Conservation (phyloP, 1,140 invertebrate genomes). For the Diprion similis region DNA sequence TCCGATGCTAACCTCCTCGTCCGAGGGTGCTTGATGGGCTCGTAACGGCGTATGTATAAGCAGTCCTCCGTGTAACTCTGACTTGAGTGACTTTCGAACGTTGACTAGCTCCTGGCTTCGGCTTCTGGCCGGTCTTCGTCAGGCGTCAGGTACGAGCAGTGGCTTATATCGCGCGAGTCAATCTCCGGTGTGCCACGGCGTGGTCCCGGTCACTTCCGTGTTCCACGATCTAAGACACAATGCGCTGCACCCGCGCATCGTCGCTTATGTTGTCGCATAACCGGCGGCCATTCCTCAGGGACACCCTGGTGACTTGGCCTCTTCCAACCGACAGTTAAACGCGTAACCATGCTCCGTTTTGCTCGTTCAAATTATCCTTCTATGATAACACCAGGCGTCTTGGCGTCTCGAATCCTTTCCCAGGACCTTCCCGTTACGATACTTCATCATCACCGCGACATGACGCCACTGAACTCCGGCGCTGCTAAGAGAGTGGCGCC, state of each 20-base stretch:
- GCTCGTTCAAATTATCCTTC: not conserved
- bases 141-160: not conserved
- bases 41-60: too few species aligned
- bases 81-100: not conserved
- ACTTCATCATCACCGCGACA: not conserved
- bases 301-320: not conserved
- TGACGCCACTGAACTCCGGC: not conserved
- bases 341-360: too few species aligned
- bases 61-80: not conserved
- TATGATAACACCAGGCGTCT: not conserved
- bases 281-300: not conserved
- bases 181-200: not conserved
- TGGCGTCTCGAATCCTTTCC: not conserved
- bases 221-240: not conserved
- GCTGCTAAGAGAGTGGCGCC: too few species aligned
- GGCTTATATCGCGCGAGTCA: constrained; percentile 5
- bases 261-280: not conserved
- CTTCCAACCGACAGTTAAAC: too few species aligned
- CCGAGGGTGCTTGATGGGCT: too few species aligned
- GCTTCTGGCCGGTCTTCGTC: not conserved
- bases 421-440: not conserved
- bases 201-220: constrained; percentile 2
- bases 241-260: not conserved
- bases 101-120: not conserved
- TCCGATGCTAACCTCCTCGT: too few species aligned